Evolutionary conservation across 2,888 invertebrate genomes (phyloP), one percentile per base, ranked within the genome.

Genomic region (Spodoptera picta): DNA sequence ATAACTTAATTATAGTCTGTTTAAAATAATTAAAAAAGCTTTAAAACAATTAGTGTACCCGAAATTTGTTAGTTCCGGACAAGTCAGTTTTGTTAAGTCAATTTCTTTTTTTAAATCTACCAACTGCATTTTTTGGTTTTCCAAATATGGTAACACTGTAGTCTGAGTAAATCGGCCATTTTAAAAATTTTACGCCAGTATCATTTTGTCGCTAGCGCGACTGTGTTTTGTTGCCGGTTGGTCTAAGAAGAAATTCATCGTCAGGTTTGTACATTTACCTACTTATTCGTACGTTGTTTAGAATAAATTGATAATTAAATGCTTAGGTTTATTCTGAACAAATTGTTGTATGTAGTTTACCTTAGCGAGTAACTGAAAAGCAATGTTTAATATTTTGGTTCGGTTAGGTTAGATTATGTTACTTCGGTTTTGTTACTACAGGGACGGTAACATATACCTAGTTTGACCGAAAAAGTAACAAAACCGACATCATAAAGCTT

Each of bases 341-440:
- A 44, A 10, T 44, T 44, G 44, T 10, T 44, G 12, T 44, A 44
- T 14, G 44, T n/a, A 44, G 14, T 44, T 44, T 44, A 44, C 10
- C 44, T 44, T 11, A 44, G 44, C 44, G 44, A 44, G 44, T 11
- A 44, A 44, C 44, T 44, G 44, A 44, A 44, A 10, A 11, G 44
- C 44, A 44, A 44, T 44, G 12, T 44, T 11, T n/a, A 44, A 4
- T 44, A 12, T 44, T 44, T 44, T 11, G 12, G 31, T 31, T 31
- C 31, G 44, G n/a, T 44, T n/a, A 44, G 44, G 44, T 44, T 44
- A 44, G 23, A 42, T 42, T 42, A 42, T 42, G 51, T 51, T 42
- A 51, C 51, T 36, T 51, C 51, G 42, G 51, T 51, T 51, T 42
- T 51, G 51, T 51, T 36, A 51, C 51, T 42, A 36, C 14, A 42